Conservation (phyloP, 2,113 vertebrate genomes). For the Oxygymnocypris stewartii region DNA sequence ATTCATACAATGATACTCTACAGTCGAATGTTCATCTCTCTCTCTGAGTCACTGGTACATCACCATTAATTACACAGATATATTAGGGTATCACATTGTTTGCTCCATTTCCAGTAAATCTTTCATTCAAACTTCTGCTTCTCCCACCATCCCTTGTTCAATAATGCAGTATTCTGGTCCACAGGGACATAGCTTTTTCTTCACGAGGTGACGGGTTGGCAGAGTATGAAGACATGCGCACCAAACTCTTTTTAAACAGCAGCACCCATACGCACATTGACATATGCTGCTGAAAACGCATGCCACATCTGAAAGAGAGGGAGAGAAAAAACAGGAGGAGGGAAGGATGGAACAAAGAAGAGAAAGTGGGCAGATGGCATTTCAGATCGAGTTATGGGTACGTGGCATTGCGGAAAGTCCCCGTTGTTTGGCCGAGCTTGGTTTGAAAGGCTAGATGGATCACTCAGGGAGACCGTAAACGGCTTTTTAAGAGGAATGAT, state of each 20-base stretch:
- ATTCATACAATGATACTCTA: background rate
- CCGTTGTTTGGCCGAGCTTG: background rate
- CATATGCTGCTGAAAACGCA: constrained; percentile 45
- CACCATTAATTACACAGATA: constrained; percentile 30
- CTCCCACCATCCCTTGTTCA: constrained; percentile 34
- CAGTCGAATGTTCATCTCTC: background rate
- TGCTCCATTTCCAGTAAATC: constrained; percentile 15
- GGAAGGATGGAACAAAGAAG: constrained; percentile 1
- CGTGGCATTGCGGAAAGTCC: constrained; percentile 29
- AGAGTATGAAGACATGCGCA: constrained; percentile 33
- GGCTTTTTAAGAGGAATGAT: constrained; percentile 61
- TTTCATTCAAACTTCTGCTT: constrained; percentile 32
- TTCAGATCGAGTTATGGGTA: constrained; percentile 30
- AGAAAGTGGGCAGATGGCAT: constrained; percentile 52
- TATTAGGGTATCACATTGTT: background rate
- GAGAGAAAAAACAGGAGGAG: constrained; percentile 10
- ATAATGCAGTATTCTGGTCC: constrained; percentile 27
- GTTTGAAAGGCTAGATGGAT: constrained; percentile 21
- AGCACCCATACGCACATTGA: constrained; percentile 33
- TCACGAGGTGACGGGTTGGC: constrained; percentile 42
- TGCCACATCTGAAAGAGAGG: constrained; percentile 29
- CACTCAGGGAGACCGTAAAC: constrained; percentile 58
- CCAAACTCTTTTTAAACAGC: constrained; percentile 36
- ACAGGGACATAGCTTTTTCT: background rate
- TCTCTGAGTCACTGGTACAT: constrained; percentile 4